Conservation (phyloP, 2,113 vertebrate genomes). For the Noctilio leporinus region DNA sequence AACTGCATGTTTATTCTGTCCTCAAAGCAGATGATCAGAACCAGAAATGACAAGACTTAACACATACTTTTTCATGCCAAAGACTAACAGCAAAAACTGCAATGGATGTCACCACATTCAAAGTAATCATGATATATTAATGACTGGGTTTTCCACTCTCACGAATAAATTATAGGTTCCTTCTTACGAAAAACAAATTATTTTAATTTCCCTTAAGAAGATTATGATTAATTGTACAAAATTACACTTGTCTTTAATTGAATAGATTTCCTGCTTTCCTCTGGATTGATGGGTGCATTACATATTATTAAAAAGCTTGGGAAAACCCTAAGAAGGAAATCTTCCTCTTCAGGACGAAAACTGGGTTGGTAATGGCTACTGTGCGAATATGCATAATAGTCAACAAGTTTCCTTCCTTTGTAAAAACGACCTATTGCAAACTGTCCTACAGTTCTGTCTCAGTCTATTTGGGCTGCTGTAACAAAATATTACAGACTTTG, state of each 20-base stretch:
- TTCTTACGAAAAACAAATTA: slow-evolving; percentile 51
- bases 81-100: background rate
- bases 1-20: slow-evolving; percentile 56
- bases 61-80: background rate
- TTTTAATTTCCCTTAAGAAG: slow-evolving; percentile 59
- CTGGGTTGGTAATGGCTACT: background rate
- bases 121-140: slow-evolving; percentile 26
- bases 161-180: slow-evolving; percentile 43
- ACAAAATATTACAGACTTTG: background rate
- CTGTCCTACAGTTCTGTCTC: background rate
- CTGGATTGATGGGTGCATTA: background rate
- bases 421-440: background rate
- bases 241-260: slow-evolving; percentile 58
- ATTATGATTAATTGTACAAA: slow-evolving; percentile 63
- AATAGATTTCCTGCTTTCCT: slow-evolving; percentile 37
- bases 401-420: background rate
- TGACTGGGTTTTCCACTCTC: background rate
- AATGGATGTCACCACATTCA: background rate
- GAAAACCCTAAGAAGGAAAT: background rate
- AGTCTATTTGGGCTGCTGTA: background rate
- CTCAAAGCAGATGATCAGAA: slow-evolving; percentile 53
- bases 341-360: background rate
- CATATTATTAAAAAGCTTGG: slow-evolving; percentile 36
- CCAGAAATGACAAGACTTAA: slow-evolving; percentile 47
- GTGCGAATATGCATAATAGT: background rate